Percentiles rank a stretch among this genome's conserved stretches.
Conservation (phyloP, 1,140 invertebrate genomes). For the Drosophila kohkoa region DNA sequence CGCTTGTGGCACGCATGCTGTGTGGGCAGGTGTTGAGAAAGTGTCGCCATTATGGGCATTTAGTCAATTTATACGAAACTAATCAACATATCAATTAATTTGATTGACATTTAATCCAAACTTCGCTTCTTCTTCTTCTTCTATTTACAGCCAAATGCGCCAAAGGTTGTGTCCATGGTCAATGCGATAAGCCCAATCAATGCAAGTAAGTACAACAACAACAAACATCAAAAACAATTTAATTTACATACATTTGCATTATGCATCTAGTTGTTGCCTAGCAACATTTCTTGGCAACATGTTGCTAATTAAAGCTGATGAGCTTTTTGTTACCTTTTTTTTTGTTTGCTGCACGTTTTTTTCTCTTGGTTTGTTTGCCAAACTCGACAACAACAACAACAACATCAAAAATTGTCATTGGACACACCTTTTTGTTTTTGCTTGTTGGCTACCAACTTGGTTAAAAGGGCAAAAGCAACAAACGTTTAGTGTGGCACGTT, state of each 20-base stretch:
- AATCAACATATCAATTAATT: slow-evolving; percentile 69
- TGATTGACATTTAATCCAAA: neutral
- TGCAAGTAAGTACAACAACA: slow-evolving; percentile 93
- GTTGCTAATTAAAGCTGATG: slow-evolving; percentile 21
- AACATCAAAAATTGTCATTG: slow-evolving; percentile 44
- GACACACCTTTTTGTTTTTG: slow-evolving; percentile 54
- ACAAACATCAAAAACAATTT: neutral
- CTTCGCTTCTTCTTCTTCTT: slow-evolving; percentile 85
- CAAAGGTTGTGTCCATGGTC: slow-evolving; percentile 96
- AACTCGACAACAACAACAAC: neutral
- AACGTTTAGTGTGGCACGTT: slow-evolving; percentile 76
- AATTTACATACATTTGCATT: neutral
- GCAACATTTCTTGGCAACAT: slow-evolving; percentile 20
- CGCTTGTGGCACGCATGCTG: slow-evolving; percentile 25
- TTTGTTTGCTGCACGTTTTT: slow-evolving; percentile 33
- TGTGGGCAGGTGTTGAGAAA: slow-evolving; percentile 55
- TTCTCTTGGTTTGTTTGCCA: slow-evolving; percentile 22
- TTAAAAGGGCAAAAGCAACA: slow-evolving; percentile 51
- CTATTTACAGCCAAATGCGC: slow-evolving; percentile 95
- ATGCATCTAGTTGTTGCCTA: neutral
- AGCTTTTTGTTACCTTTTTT: slow-evolving; percentile 22
- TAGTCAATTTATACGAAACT: slow-evolving; percentile 7
- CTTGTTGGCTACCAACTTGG: slow-evolving; percentile 46
- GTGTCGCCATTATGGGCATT: slow-evolving; percentile 47
- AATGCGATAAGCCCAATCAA: slow-evolving; percentile 96